These are phyloP conservation scores for Macrotus californicus DNA, from an alignment of 2,113 vertebrate genomes.

Conservation along the genomic window DNA sequence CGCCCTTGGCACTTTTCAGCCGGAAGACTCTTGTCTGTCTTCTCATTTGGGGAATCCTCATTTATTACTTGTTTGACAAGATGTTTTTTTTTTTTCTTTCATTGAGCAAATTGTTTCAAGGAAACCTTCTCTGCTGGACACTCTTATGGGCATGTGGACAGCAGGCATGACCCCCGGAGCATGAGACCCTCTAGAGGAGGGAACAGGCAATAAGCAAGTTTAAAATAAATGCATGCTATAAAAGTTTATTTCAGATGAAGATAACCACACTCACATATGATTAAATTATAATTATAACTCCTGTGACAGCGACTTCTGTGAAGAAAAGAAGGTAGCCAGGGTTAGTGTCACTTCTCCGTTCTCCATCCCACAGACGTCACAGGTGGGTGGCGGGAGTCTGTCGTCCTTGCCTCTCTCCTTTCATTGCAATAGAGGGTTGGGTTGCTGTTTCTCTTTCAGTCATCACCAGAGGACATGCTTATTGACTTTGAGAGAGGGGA, in stretches of 20 bases:
- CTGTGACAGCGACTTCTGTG: not conserved
- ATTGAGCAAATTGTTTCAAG: not conserved
- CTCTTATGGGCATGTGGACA: not conserved
- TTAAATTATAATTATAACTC: not conserved
- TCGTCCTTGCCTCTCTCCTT: not conserved
- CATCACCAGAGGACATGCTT: too few species aligned
- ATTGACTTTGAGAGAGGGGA: not conserved
- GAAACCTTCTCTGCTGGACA: not conserved
- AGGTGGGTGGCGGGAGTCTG: fast-evolving
- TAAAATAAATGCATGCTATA: not conserved
- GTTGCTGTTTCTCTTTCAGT: not conserved
- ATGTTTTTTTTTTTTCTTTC: not conserved
- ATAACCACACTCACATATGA: not conserved
- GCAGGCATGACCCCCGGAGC: not conserved
- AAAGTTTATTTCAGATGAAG: not conserved
- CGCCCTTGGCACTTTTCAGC: fast-evolving
- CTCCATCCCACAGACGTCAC: not conserved
- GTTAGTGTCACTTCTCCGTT: fast-evolving
- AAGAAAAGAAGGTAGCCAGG: not conserved
- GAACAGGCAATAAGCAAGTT: not conserved
- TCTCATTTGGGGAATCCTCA: too few species aligned
- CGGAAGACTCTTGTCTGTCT: not conserved
- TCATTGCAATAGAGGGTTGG: not conserved
- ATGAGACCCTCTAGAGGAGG: not conserved
- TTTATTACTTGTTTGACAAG: fast-evolving